phyloP scores from a whole-genome alignment of 1,140 invertebrate species.

The Copidosoma floridanum region DNA sequence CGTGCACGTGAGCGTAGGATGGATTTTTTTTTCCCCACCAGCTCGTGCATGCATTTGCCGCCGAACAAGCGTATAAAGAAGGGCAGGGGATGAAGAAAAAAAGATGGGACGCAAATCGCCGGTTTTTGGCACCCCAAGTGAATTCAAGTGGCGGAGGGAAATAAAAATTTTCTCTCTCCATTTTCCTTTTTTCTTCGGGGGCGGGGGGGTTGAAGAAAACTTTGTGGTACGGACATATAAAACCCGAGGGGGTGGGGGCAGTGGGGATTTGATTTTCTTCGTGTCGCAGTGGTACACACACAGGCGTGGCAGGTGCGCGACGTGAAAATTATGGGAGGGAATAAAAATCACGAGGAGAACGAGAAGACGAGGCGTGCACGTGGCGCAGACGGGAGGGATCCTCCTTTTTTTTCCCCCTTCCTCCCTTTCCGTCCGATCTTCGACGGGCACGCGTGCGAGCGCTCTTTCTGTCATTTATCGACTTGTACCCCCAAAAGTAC shows the following conservation, averaged over 20 bases:
- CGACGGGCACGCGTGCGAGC: too few relatives aligned
- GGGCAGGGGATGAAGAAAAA: neutral
- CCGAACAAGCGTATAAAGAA: neutral
- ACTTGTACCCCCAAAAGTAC: too few relatives aligned
- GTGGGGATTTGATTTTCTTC: slow-evolving; percentile 1
- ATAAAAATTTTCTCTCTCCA: neutral
- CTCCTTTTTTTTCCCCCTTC: neutral
- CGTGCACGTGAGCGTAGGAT: too few relatives aligned
- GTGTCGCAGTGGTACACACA: too few relatives aligned
- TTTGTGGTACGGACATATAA: neutral
- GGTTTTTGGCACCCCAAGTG: too few relatives aligned
- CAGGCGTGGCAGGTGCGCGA: neutral
- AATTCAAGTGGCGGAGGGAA: neutral
- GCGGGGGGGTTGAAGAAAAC: neutral
- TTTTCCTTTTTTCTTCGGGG: neutral
- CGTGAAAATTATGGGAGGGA: slow-evolving; percentile 8
- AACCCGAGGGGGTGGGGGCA: neutral
- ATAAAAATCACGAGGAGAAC: slow-evolving; percentile 4
- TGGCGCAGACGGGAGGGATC: neutral
- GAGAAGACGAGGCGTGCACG: slow-evolving; percentile 2
- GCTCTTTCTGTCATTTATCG: too few relatives aligned
- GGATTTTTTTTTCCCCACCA: too few relatives aligned
- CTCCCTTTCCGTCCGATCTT: neutral
- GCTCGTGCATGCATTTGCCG: neutral
- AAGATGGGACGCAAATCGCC: too few relatives aligned